Percentiles rank a stretch among this genome's conserved stretches.
Conservation (phyloP, 1,140 invertebrate species). For the Lepidostoma basale region DNA sequence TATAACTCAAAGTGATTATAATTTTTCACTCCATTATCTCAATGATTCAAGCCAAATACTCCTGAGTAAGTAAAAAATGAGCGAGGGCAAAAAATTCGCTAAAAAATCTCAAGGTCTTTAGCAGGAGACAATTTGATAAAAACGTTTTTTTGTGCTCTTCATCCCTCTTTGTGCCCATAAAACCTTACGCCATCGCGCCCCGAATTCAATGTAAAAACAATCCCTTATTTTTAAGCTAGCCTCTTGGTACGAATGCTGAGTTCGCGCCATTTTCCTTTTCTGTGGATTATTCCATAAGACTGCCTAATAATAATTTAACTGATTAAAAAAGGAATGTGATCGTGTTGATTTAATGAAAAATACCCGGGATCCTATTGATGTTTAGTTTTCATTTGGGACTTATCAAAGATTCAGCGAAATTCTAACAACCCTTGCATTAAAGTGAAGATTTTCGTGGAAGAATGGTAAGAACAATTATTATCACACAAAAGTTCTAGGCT, state of each 20-base stretch:
- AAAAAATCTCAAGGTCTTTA: slow-evolving; percentile 7
- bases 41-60: not conserved
- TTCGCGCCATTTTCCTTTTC: slow-evolving; percentile 1
- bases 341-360: too few relatives aligned
- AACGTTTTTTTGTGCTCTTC: not conserved
- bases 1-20: too few relatives aligned
- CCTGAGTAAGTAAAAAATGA: slow-evolving; percentile 2
- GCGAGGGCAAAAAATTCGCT: not conserved
- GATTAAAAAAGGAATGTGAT: too few relatives aligned
- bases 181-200: slow-evolving; percentile 4
- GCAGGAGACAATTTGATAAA: slow-evolving; percentile 7
- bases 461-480: too few relatives aligned
- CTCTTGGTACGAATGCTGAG: not conserved
- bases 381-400: too few relatives aligned
- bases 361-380: too few relatives aligned
- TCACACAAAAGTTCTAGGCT: too few relatives aligned
- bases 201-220: slow-evolving; percentile 10
- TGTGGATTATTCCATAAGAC: too few relatives aligned
- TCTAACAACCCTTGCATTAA: too few relatives aligned
- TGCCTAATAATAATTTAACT: too few relatives aligned
- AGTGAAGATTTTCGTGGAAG: too few relatives aligned
- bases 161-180: not conserved
- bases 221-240: slow-evolving; percentile 3
- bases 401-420: too few relatives aligned
- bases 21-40: not conserved